Evolutionary conservation across 2,888 invertebrate species (phyloP).

Genomic region (Norana najaformis): DNA sequence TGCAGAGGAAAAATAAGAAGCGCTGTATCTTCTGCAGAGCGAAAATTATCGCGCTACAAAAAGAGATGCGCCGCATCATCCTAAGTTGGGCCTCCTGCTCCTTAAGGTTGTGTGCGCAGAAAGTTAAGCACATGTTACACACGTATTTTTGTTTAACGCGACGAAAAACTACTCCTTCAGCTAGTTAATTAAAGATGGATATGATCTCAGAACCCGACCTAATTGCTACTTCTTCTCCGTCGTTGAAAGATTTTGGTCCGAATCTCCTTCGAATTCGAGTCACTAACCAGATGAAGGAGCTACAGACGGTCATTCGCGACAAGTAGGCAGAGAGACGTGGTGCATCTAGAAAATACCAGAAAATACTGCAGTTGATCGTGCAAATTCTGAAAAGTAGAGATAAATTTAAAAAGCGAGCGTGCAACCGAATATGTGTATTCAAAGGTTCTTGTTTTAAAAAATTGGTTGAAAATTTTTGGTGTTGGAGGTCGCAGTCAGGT

Average conservation of each 20-base stretch:
- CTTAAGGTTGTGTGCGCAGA: too few species aligned
- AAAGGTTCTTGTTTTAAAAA: too few species aligned
- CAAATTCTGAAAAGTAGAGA: too few species aligned
- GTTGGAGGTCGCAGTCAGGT: too few species aligned
- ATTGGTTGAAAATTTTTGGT: too few species aligned
- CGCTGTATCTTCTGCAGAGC: too few species aligned
- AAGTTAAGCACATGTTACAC: not conserved
- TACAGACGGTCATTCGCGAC: constrained; percentile 65
- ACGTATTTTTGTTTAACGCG: not conserved
- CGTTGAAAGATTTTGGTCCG: constrained; percentile 47
- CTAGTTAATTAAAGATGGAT: constrained; percentile 10
- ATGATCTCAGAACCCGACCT: constrained; percentile 10
- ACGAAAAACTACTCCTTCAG: not conserved
- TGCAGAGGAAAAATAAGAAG: too few species aligned
- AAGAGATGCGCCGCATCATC: too few species aligned
- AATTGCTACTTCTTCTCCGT: constrained; percentile 13
- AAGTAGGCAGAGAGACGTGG: constrained; percentile 55
- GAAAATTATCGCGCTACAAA: too few species aligned
- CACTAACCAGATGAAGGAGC: constrained; percentile 60
- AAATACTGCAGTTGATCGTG: not conserved
- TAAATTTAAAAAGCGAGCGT: too few species aligned
- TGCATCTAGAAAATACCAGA: not conserved
- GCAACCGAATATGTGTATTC: too few species aligned
- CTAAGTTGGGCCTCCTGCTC: too few species aligned
- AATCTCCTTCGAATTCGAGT: constrained; percentile 52